These are phyloP conservation scores for Fratercula arctica DNA, from an alignment of 2,797 vertebrate species.

Conservation along the genomic window DNA sequence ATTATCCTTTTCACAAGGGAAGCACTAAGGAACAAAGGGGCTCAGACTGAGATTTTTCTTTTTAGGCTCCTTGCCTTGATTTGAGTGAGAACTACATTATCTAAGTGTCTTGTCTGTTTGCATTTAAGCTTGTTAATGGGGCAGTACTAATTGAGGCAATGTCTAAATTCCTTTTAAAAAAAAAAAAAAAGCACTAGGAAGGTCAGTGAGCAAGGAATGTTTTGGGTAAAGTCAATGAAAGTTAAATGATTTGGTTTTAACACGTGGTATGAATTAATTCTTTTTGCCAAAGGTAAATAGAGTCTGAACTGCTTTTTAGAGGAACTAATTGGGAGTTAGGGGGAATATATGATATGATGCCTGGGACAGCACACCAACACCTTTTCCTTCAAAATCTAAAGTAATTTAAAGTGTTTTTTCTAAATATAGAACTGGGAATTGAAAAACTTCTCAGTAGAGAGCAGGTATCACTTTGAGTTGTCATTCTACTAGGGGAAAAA, in stretches of 20 bases:
- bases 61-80: background rate
- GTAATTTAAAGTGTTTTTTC: background rate
- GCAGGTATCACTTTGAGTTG: too few species aligned
- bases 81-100: background rate
- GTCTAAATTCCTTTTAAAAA: background rate
- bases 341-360: background rate
- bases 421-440: background rate
- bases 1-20: background rate
- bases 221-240: background rate
- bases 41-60: background rate
- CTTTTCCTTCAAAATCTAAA: background rate
- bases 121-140: background rate
- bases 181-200: background rate
- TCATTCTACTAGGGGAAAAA: rapidly evolving
- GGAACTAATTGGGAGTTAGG: background rate
- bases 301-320: background rate
- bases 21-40: background rate
- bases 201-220: background rate
- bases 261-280: background rate
- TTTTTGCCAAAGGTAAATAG: background rate
- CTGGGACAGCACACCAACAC: background rate
- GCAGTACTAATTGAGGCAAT: background rate
- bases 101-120: background rate
- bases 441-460: background rate
- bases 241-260: rapidly evolving